Percentiles rank a stretch among this genome's conserved stretches.
Conservation (phyloP, 2,888 invertebrate species). For the Cantharis flavilabris region DNA sequence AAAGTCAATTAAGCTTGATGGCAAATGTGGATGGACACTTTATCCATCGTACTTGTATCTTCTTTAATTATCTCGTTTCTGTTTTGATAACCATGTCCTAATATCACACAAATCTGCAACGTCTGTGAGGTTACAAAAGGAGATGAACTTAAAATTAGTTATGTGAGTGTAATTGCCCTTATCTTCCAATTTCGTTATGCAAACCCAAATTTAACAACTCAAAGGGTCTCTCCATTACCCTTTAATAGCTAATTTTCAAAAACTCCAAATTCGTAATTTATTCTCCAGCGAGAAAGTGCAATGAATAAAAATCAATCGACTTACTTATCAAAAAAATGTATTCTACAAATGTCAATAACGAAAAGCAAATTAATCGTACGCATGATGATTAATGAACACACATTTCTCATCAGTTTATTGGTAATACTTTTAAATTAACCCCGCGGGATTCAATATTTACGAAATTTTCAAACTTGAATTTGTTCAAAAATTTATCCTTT, state of each 20-base stretch:
- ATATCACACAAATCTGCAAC: neutral
- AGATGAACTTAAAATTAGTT: neutral
- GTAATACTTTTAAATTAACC: neutral
- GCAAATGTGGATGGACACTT: neutral
- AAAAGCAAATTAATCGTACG: neutral
- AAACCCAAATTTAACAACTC: neutral
- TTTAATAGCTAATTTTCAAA: neutral
- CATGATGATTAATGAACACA: neutral
- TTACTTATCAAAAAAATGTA: neutral
- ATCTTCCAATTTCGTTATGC: neutral
- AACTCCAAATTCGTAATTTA: neutral
- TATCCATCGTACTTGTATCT: neutral
- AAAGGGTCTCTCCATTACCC: neutral
- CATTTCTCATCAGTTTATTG: neutral
- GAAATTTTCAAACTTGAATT: neutral
- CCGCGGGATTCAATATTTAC: neutral
- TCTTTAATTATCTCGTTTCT: conserved; percentile 8
- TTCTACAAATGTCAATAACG: neutral
- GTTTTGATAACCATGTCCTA: conserved; percentile 8
- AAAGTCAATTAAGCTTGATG: neutral
- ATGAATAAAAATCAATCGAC: neutral
- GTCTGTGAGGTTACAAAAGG: neutral
- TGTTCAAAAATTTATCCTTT: neutral
- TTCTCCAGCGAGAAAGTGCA: neutral
- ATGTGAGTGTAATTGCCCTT: neutral